phyloP scores from a whole-genome alignment of 2,797 vertebrate species.

The Manis javanica region DNA sequence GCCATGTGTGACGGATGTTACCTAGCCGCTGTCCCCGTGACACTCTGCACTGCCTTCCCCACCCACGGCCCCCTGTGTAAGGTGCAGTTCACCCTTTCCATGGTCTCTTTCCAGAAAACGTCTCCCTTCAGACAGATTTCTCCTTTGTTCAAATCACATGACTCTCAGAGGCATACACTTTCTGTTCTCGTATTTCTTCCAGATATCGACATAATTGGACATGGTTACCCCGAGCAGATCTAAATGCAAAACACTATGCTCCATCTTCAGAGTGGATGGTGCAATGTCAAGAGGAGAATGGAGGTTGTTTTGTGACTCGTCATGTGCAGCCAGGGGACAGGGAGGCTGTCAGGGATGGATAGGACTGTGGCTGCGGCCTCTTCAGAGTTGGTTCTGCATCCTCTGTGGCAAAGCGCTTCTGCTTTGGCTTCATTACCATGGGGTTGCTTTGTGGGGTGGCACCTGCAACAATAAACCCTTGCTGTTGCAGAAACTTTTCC shows the following conservation, averaged over 20 bases:
- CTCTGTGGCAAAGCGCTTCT: background rate
- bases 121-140: background rate
- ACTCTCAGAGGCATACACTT: background rate
- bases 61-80: background rate
- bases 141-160: background rate
- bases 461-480: background rate
- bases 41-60: background rate
- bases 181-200: background rate
- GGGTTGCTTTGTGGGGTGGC: background rate
- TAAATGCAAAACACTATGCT: background rate
- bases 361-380: background rate
- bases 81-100: background rate
- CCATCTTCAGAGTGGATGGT: background rate
- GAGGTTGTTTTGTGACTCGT: background rate
- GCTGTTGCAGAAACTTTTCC: background rate
- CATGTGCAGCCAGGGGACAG: accelerated
- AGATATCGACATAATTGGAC: background rate
- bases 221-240: background rate
- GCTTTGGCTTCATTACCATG: background rate
- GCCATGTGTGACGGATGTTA: background rate
- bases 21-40: background rate
- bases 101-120: background rate
- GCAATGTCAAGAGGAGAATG: background rate
- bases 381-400: background rate
- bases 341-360: background rate